Evolutionary conservation across 2,113 vertebrate species (phyloP).

Genomic region (Sialia sialis): DNA sequence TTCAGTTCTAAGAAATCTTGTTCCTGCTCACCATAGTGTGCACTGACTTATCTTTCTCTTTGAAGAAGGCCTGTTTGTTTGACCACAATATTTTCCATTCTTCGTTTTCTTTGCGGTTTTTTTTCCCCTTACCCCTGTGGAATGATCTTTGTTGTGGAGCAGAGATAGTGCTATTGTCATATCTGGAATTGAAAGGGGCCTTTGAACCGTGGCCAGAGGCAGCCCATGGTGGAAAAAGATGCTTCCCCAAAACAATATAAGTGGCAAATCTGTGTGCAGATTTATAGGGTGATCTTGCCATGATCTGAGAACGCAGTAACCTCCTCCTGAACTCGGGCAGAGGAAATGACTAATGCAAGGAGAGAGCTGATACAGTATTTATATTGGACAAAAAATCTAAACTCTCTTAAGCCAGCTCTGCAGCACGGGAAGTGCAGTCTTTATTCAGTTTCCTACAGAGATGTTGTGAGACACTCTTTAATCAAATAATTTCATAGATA

Average conservation of each 20-base stretch:
- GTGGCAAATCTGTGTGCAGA: conserved; percentile 37
- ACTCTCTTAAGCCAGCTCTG: conserved; percentile 52
- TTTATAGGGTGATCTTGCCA: conserved; percentile 45
- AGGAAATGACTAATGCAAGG: conserved; percentile 81
- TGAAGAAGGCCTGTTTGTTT: conserved; percentile 15
- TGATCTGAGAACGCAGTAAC: conserved; percentile 79
- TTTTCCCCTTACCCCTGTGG: not conserved
- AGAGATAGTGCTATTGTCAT: conserved; percentile 46
- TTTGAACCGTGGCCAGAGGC: conserved; percentile 63
- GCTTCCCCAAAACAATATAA: conserved; percentile 38
- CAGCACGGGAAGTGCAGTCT: conserved; percentile 73
- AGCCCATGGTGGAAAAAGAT: conserved; percentile 61
- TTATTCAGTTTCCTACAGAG: conserved; percentile 72
- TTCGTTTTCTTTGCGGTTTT: not conserved
- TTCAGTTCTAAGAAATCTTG: not conserved
- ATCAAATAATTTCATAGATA: conserved; percentile 15
- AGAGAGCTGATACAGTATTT: conserved; percentile 77
- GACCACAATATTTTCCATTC: conserved; percentile 27
- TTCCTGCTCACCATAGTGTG: not conserved
- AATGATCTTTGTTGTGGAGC: not conserved
- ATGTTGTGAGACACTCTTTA: conserved; percentile 64
- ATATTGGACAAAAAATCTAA: conserved; percentile 71
- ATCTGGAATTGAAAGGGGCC: conserved; percentile 45
- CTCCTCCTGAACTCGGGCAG: conserved; percentile 74
- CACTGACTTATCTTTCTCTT: conserved; percentile 2